phyloP scores from a whole-genome alignment of 2,797 vertebrate genomes.

The Euphonia xanthogaster region DNA sequence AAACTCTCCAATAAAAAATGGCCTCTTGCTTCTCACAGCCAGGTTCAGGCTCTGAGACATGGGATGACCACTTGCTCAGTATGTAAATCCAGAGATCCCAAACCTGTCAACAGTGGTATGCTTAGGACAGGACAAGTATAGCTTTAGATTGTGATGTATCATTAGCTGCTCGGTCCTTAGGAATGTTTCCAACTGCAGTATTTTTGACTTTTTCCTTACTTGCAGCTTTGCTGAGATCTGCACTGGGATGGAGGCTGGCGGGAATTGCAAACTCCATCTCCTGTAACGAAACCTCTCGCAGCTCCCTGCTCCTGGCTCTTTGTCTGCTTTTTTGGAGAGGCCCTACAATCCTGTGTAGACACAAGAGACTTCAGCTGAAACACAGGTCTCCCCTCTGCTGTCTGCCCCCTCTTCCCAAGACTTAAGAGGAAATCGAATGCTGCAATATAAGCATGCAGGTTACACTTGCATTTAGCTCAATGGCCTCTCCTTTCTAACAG shows the following conservation, averaged over 20 bases:
- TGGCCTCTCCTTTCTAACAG: constrained; percentile 62
- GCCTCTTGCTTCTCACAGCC: background rate
- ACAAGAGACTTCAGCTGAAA: constrained; percentile 28
- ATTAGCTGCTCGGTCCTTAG: background rate
- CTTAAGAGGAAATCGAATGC: constrained; percentile 41
- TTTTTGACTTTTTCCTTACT: background rate
- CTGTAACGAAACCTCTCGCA: fast-evolving
- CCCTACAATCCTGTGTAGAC: background rate
- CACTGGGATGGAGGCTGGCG: fast-evolving
- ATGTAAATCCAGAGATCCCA: background rate
- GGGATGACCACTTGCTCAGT: background rate
- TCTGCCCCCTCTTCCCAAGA: background rate
- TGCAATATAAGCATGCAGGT: constrained; percentile 39
- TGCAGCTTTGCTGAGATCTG: background rate
- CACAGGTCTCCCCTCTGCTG: constrained; percentile 13
- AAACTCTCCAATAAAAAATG: background rate
- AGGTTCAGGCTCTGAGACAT: background rate
- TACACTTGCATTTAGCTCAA: constrained; percentile 56
- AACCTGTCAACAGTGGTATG: background rate
- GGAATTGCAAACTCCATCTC: background rate
- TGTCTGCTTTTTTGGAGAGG: constrained; percentile 44
- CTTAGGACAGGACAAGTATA: background rate
- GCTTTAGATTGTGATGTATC: background rate
- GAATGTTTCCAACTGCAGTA: background rate
- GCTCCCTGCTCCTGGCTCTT: background rate